Base-by-base conservation (phyloP, 1,140 invertebrate species). In the Temnothorax curvispinosus region DNA sequence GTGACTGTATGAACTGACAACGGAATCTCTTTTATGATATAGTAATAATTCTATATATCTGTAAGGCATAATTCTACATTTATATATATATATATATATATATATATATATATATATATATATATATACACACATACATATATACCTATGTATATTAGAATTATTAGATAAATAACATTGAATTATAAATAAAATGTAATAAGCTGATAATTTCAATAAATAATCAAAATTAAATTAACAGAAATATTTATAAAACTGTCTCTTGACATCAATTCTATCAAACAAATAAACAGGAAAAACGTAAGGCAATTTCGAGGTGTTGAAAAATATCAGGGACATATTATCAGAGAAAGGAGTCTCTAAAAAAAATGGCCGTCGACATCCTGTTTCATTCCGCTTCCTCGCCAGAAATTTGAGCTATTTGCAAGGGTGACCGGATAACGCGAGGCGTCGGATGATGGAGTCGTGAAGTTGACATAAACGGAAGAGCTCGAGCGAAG, bases 371-470 rank as follows among this genome's bases (percentile, higher is more conserved):
- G 41, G 5, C 21, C 27, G 54, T 52, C 54, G 54, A 47, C 32
- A 60, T 74, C 5, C 18, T 13, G 75, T 62, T 60, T 74, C 54
- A 50, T 50, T 60, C 15, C 11, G 56, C 44, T 47, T 27, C 11
- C 67, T 50, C 13, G 18, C 41, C 27, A 62, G 54, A 84, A 84
- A 75, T 74, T 75, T 74, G n/a, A 74, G 41, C 27, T 44, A 47
- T 47, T 60, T 35, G 7, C 18, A 27, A 58, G 41, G 7, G 11
- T 21, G 41, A 56, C 18, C 52, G 32, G 32, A 44, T 72, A 44
- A 56, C 21, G 38, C 44, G 13, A 32, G 18, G 65, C 9, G 44
- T 35, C 11, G n/a, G n/a, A 18, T 44, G 54, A 27, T 60, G 27
- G 38, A 81, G 54, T 27, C 32, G 41, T 60, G 27, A 84, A 74